Percentiles rank a stretch among this genome's conserved stretches.
These are phyloP conservation scores for Theretra japonica DNA, from an alignment of 2,888 invertebrate genomes.

Conservation along the genomic window DNA sequence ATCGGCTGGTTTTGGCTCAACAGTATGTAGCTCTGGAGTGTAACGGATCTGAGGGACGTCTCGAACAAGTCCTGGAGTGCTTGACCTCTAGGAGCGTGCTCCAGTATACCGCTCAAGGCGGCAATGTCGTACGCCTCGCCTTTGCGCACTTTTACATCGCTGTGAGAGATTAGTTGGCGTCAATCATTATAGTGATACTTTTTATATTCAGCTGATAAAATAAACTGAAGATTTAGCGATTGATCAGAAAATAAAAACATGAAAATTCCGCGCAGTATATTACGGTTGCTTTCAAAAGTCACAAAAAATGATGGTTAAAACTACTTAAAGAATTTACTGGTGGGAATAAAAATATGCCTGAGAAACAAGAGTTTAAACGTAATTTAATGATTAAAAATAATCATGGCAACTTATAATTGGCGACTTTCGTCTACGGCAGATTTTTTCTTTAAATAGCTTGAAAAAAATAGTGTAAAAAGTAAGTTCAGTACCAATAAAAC, in stretches of 20 bases:
- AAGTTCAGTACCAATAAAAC: conserved; percentile 19
- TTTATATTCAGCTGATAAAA: too few species aligned
- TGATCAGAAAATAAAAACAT: too few species aligned
- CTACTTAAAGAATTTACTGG: background rate
- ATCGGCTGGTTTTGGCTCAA: conserved; percentile 75
- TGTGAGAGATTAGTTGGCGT: conserved; percentile 39
- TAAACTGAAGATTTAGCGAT: too few species aligned
- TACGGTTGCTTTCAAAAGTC: too few species aligned
- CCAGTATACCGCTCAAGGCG: conserved; percentile 54
- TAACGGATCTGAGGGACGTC: conserved; percentile 51
- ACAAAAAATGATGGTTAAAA: too few species aligned
- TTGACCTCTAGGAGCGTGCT: conserved; percentile 57
- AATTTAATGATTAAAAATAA: background rate
- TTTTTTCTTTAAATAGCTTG: background rate
- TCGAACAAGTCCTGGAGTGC: conserved; percentile 59
- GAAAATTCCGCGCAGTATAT: too few species aligned
- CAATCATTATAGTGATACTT: too few species aligned
- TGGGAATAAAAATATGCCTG: too few species aligned
- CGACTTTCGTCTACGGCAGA: background rate
- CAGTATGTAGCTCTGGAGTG: conserved; percentile 59
- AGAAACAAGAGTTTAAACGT: background rate
- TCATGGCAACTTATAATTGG: background rate
- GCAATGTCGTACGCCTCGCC: conserved; percentile 63
- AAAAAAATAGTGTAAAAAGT: conserved; percentile 16
- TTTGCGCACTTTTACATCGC: conserved; percentile 60